Evolutionary conservation across 2,888 invertebrate genomes (phyloP).

Genomic region (Slavum lentiscoides): DNA sequence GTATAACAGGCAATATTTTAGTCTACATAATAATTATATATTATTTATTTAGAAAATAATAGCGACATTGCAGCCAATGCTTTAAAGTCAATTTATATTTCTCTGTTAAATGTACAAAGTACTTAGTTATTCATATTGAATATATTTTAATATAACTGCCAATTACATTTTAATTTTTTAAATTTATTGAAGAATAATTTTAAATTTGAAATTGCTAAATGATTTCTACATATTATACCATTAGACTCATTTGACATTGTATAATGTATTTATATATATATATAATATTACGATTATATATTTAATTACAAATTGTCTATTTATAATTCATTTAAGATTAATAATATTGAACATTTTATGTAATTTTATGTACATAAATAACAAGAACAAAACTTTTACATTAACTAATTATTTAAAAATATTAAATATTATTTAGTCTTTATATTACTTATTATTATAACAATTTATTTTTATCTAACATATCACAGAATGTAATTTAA

Average conservation of each 20-base stretch:
- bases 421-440: not conserved
- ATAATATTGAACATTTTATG: not conserved
- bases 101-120: not conserved
- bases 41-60: no score
- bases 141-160: not conserved
- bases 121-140: not conserved
- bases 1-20: no score
- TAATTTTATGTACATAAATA: no score
- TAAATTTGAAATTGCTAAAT: not conserved
- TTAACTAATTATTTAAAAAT: no score
- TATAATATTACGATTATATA: no score
- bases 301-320: not conserved
- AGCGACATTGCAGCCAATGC: no score
- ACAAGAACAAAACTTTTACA: no score
- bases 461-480: slow-evolving; percentile 14
- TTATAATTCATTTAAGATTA: not conserved
- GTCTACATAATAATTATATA: no score
- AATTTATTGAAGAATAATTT: not conserved
- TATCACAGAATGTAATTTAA: slow-evolving; percentile 42
- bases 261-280: not conserved
- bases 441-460: slow-evolving; percentile 8
- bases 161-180: not conserved
- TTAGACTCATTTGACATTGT: not conserved
- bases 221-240: not conserved
- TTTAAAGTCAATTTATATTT: no score